Percentiles rank a stretch among this genome's conserved stretches.
These are phyloP conservation scores for Bostrychus sinensis DNA, from an alignment of 2,113 vertebrate genomes.

Conservation along the genomic window DNA sequence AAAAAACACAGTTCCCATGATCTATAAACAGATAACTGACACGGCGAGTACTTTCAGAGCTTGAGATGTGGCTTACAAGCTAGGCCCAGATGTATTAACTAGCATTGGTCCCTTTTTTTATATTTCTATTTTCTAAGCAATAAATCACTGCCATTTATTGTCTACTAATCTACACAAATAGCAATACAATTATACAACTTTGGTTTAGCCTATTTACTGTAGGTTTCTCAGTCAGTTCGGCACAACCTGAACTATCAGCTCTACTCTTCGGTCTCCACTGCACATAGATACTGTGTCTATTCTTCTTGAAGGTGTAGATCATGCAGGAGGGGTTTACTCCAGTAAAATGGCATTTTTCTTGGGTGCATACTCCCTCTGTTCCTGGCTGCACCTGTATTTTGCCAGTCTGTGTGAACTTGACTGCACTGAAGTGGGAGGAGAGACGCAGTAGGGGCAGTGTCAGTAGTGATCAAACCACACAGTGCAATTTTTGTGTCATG, in stretches of 20 bases:
- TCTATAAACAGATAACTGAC: too few species aligned
- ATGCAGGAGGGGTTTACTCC: constrained; percentile 31
- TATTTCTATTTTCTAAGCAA: neutral
- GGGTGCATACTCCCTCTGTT: constrained; percentile 36
- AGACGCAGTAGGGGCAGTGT: constrained; percentile 51
- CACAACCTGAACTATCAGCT: constrained; percentile 16
- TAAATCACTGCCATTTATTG: neutral
- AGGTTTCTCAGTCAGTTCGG: neutral
- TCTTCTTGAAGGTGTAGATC: constrained; percentile 41
- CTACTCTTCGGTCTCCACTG: constrained; percentile 13
- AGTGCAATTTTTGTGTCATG: constrained; percentile 64
- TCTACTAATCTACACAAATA: neutral
- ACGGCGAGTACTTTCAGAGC: too few species aligned
- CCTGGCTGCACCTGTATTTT: constrained; percentile 56
- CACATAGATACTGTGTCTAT: constrained; percentile 18
- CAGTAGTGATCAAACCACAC: constrained; percentile 63
- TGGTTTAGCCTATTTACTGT: neutral
- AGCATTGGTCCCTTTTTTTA: too few species aligned
- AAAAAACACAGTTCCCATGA: too few species aligned
- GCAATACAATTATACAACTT: neutral
- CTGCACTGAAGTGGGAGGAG: constrained; percentile 57
- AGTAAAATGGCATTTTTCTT: constrained; percentile 49
- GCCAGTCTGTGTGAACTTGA: constrained; percentile 64
- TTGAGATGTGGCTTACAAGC: too few species aligned
- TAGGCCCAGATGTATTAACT: too few species aligned